Conservation (phyloP, 2,888 invertebrate genomes). For the Idaea aversata region DNA sequence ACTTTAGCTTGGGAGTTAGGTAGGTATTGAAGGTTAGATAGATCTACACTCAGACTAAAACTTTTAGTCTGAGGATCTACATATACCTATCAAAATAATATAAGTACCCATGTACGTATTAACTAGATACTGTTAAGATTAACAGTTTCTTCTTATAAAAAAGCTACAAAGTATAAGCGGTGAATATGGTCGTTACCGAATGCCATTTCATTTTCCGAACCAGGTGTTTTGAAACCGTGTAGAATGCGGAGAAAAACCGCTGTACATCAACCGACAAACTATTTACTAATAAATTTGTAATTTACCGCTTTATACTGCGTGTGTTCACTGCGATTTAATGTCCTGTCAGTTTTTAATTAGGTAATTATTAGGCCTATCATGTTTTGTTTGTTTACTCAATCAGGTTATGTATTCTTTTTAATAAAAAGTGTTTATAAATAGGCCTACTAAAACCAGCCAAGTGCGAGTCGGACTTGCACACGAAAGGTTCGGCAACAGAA, state of each 20-base stretch:
- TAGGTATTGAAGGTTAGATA: too few relatives aligned
- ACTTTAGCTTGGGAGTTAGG: too few relatives aligned
- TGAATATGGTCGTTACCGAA: constrained; percentile 42
- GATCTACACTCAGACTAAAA: too few relatives aligned
- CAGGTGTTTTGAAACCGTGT: constrained; percentile 34
- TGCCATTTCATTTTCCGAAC: constrained; percentile 55
- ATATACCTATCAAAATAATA: background rate
- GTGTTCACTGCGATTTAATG: background rate
- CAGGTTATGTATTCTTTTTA: background rate
- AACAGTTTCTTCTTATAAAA: background rate
- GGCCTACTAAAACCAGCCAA: constrained; percentile 21
- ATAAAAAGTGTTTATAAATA: constrained; percentile 1
- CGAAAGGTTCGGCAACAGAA: too few relatives aligned
- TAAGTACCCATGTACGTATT: too few relatives aligned
- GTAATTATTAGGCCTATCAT: constrained; percentile 3
- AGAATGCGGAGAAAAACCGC: constrained; percentile 50
- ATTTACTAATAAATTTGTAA: background rate
- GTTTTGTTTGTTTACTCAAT: background rate
- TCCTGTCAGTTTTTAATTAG: background rate
- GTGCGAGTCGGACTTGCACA: constrained; percentile 2
- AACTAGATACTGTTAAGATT: background rate
- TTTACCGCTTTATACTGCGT: background rate
- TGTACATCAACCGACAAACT: constrained; percentile 21
- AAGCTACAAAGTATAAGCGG: constrained; percentile 9
- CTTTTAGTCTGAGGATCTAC: too few relatives aligned